Evolutionary conservation across 2,888 invertebrate species (phyloP).

Genomic region (Flabesymbios commensalis): DNA sequence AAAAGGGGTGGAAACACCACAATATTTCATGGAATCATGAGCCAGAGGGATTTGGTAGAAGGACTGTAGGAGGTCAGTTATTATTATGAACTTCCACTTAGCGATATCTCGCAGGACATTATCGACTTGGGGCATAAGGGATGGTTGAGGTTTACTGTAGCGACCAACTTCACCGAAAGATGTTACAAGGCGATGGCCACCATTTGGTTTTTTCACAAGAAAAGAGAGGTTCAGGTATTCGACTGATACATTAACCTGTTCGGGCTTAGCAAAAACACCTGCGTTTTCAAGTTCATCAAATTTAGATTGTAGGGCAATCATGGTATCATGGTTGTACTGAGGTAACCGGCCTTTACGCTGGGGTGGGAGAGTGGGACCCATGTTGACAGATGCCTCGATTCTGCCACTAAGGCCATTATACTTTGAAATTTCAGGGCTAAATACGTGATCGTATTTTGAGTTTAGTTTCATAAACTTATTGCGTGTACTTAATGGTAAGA

Average conservation of each 20-base stretch:
- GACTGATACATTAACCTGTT: neutral
- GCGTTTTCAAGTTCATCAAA: slow-evolving; percentile 9
- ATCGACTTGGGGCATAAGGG: slow-evolving; percentile 21
- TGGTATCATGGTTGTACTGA: neutral
- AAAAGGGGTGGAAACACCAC: slow-evolving; percentile 38
- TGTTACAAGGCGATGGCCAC: slow-evolving; percentile 5
- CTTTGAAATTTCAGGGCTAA: neutral
- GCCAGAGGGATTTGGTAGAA: slow-evolving; percentile 38
- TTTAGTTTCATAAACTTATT: neutral
- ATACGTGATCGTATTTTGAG: slow-evolving; percentile 6
- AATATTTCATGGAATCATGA: slow-evolving; percentile 35
- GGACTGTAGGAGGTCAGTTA: slow-evolving; percentile 30
- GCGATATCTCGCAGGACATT: slow-evolving; percentile 26
- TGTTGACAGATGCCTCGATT: slow-evolving; percentile 2
- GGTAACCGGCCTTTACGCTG: slow-evolving; percentile 12
- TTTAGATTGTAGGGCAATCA: neutral
- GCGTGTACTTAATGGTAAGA: neutral
- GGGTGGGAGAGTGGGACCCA: slow-evolving; percentile 12
- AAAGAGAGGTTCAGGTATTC: slow-evolving; percentile 13
- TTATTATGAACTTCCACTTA: slow-evolving; percentile 36
- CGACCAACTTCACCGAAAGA: slow-evolving; percentile 10
- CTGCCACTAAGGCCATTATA: slow-evolving; percentile 12
- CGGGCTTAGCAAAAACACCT: slow-evolving; percentile 11
- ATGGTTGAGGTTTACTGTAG: slow-evolving; percentile 8
- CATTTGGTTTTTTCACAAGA: slow-evolving; percentile 5